phyloP scores from a whole-genome alignment of 92 coral and sea anemone genomes.

The Palythoa grandiflora region DNA sequence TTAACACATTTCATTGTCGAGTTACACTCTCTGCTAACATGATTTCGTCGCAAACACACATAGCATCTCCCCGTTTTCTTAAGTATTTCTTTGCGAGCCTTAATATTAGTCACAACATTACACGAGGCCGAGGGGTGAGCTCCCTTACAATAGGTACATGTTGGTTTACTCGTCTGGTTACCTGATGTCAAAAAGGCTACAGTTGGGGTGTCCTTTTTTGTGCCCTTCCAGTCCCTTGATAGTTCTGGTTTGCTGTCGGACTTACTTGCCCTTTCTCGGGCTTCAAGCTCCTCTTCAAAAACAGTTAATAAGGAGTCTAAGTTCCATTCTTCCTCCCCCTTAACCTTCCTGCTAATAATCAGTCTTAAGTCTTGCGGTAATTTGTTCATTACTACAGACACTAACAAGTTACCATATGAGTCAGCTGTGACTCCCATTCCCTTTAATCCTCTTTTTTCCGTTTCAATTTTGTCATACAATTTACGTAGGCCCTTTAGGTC shows the following conservation, averaged over 20 bases:
- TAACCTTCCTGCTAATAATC: neutral
- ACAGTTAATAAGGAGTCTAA: conserved; percentile 8
- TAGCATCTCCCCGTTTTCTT: conserved; percentile 9
- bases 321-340: conserved; percentile 6
- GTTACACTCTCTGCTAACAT: neutral
- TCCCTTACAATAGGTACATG: conserved; percentile 31
- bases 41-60: neutral
- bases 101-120: conserved; percentile 35
- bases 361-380: neutral
- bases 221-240: conserved; percentile 2
- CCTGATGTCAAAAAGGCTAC: conserved; percentile 7
- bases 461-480: neutral
- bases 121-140: conserved; percentile 27
- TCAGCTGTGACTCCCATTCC: neutral
- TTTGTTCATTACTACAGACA: neutral
- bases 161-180: too few species aligned
- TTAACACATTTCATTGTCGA: conserved; percentile 33
- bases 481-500: neutral
- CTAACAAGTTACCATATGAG: neutral
- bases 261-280: conserved; percentile 10
- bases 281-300: conserved; percentile 14
- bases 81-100: neutral
- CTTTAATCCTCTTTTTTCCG: neutral
- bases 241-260: conserved; percentile 8
- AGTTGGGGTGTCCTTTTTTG: conserved; percentile 11